These are phyloP conservation scores for Microhierax caerulescens DNA, from an alignment of 2,797 vertebrate species.

Conservation along the genomic window DNA sequence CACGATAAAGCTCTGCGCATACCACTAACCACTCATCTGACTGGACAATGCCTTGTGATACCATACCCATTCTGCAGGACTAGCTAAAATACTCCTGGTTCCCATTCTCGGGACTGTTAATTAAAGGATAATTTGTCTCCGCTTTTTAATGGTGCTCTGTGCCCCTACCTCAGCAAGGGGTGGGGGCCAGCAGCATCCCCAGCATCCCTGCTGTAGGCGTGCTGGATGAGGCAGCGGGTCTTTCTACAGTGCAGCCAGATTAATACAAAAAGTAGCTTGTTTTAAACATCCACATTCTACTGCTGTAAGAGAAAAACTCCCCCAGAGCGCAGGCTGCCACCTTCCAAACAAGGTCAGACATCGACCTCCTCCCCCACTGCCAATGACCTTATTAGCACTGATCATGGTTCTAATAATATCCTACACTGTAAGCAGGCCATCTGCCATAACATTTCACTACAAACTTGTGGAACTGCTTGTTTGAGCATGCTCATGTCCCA, in stretches of 20 bases:
- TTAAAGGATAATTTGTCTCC: neutral
- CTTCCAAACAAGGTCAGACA: constrained; percentile 52
- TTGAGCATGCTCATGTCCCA: neutral
- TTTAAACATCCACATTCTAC: neutral
- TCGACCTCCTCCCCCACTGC: constrained; percentile 20
- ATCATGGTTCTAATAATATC: constrained; percentile 74
- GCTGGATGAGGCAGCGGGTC: neutral
- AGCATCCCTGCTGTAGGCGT: neutral
- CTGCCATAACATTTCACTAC: constrained; percentile 49
- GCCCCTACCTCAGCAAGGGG: neutral
- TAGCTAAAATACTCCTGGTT: neutral
- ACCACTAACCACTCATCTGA: neutral
- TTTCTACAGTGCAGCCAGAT: neutral
- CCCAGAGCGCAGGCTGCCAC: neutral
- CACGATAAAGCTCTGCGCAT: neutral
- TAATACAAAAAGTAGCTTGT: neutral
- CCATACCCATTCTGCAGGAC: neutral
- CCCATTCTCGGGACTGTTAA: neutral
- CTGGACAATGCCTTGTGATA: neutral
- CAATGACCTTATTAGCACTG: constrained; percentile 72
- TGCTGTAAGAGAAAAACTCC: neutral
- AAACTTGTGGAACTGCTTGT: constrained; percentile 25
- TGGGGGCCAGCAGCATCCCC: neutral
- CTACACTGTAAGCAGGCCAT: constrained; percentile 44
- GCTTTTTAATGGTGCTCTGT: neutral